Evolutionary conservation across 2,113 vertebrate species (phyloP).

Genomic region (Sphyrna mokarran): DNA sequence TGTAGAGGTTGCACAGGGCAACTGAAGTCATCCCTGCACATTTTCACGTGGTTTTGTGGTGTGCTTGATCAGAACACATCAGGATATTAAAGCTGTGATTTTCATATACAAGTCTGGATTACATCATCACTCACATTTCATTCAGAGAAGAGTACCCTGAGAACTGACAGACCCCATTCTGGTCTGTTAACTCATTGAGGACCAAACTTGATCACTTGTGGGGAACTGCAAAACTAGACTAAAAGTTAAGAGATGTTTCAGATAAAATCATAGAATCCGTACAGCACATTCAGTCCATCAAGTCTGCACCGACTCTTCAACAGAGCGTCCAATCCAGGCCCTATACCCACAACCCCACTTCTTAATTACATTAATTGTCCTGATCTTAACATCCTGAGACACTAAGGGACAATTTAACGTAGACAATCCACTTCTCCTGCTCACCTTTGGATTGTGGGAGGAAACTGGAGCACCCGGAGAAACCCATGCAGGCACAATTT

Average conservation of each 20-base stretch:
- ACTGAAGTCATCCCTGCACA: background rate
- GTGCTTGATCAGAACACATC: background rate
- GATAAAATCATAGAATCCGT: background rate
- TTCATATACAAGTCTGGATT: background rate
- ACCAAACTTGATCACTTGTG: background rate
- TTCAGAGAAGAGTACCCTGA: background rate
- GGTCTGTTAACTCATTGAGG: background rate
- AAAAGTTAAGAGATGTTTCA: background rate
- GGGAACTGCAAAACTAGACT: background rate
- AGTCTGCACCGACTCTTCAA: too few species aligned
- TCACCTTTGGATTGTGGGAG: too few species aligned
- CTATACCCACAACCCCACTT: too few species aligned
- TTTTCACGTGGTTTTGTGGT: background rate
- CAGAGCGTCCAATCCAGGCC: too few species aligned
- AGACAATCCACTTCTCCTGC: too few species aligned
- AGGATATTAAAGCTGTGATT: constrained; percentile 11
- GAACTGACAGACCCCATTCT: background rate
- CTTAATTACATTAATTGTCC: too few species aligned
- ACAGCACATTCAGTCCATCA: too few species aligned
- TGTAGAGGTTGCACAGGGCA: background rate
- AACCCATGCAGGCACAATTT: too few species aligned
- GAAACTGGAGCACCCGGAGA: too few species aligned
- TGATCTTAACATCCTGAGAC: too few species aligned
- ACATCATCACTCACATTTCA: background rate
- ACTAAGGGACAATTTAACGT: too few species aligned